These are phyloP conservation scores for Strix uralensis DNA, from an alignment of 2,113 vertebrate species.

Conservation along the genomic window DNA sequence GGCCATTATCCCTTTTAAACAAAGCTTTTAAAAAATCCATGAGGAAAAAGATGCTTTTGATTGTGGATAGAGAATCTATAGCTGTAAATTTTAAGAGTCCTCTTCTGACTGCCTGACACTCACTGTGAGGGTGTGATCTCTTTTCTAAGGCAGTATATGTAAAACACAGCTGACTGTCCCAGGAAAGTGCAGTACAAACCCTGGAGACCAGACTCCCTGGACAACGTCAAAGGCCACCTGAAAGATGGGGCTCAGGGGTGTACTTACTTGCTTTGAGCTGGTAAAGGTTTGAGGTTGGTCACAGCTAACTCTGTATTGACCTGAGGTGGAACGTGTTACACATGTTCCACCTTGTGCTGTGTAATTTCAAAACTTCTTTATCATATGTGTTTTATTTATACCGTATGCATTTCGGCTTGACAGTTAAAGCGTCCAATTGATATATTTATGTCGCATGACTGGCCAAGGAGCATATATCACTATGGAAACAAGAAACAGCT, in stretches of 20 bases:
- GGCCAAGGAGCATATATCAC: constrained; percentile 94
- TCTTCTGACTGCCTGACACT: not conserved
- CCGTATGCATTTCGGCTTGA: not conserved
- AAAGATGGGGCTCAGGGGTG: not conserved
- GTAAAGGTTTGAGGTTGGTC: not conserved
- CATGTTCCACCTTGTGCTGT: not conserved
- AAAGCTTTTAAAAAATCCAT: not conserved
- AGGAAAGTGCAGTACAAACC: not conserved
- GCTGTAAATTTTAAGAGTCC: not conserved
- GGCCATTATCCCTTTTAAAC: not conserved
- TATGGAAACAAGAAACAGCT: constrained; percentile 89
- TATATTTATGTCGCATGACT: constrained; percentile 95
- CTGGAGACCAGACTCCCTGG: not conserved
- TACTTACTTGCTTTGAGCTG: not conserved
- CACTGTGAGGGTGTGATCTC: not conserved
- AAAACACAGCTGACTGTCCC: not conserved
- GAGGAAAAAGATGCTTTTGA: not conserved
- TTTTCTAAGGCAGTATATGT: not conserved
- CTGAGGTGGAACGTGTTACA: not conserved
- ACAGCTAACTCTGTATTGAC: not conserved
- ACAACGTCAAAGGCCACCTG: not conserved
- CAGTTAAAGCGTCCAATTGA: constrained; percentile 91
- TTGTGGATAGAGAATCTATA: not conserved
- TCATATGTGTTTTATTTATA: not conserved
- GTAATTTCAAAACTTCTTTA: not conserved